Conservation (phyloP, 2,113 vertebrate species). For the Lagopus muta region DNA sequence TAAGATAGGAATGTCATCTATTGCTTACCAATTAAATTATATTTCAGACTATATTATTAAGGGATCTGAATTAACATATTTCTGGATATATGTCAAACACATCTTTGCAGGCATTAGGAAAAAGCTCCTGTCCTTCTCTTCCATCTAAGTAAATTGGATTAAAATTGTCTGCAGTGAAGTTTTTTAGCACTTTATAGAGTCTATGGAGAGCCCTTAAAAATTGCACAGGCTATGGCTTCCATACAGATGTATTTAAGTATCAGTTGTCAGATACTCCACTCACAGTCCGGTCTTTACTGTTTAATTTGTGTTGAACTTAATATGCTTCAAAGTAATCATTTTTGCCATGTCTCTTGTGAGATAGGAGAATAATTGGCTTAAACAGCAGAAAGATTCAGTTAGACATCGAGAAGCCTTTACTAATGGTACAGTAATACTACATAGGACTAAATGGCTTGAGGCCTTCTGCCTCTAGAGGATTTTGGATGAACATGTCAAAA, state of each 20-base stretch:
- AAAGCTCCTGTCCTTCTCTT: neutral
- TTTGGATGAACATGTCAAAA: neutral
- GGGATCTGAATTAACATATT: conserved; percentile 15
- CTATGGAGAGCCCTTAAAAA: conserved; percentile 3
- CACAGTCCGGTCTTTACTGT: neutral
- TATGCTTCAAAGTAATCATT: conserved; percentile 32
- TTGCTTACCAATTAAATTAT: conserved; percentile 15
- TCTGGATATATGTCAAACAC: neutral
- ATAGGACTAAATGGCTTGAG: neutral
- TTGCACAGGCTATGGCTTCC: neutral
- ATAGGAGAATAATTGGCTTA: conserved; percentile 44
- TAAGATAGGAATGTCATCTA: conserved; percentile 16
- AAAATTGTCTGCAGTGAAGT: neutral
- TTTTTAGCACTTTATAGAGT: neutral
- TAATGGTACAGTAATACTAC: conserved; percentile 25
- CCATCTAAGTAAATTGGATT: conserved; percentile 4
- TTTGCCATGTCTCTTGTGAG: neutral
- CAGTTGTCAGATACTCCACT: conserved; percentile 1
- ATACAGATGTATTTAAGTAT: neutral
- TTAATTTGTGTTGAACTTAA: neutral
- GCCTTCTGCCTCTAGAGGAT: conserved; percentile 4
- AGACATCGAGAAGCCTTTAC: conserved; percentile 37
- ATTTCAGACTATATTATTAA: conserved; percentile 3
- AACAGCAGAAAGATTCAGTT: conserved; percentile 45
- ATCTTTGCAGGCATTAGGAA: conserved; percentile 7